Evolutionary conservation across 1,140 invertebrate genomes (phyloP), one percentile per base, ranked within the genome.

Genomic region (Geopemphigus sp.): DNA sequence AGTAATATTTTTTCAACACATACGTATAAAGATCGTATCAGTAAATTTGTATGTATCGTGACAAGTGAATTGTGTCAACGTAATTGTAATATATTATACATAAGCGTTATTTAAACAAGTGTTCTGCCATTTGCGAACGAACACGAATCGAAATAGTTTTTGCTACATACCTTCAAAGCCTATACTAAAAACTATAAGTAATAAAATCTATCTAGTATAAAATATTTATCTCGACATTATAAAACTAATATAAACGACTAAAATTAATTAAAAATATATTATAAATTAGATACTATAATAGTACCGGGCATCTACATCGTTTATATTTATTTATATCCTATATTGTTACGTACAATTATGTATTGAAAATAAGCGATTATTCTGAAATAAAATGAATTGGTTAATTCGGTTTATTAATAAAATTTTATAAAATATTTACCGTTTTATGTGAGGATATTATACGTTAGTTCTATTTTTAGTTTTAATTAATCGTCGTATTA

Each of bases 81-180:
- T 29, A 68, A 24, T 70, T 26, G 3, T 50, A 64, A 45, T 45
- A 66, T 57, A 54, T 5, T n/a, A 50, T 68, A 54, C n/a, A 53
- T 47, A 53, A 63, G 74, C 61, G 56, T 78, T 78, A n/a, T 78
- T 78, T 63, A 47, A 78, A 63, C 74, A 78, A 63, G 74, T 78
- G 74, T 78, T 78, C 26, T 63, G 6, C 74, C 74, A 78, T 45
- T 78, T 78, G 74, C 45, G n/a, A 76, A 76, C n/a, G 54, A 57
- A 74, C n/a, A n/a, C 15, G 17, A 8, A 17, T 72, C 29, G 47
- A 54, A 72, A 68, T 26, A 50, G 3, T 50, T 26, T 26, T 45
- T 47, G 22, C 5, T 68, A 1, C 26, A 59, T 45, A 17, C 14
- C 3, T 68, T 59, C 56, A 59, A 1, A 59, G 14, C 26, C 22